Evolutionary conservation across 2,888 invertebrate genomes (phyloP), one percentile per base, ranked within the genome.

Genomic region (Heteropelma amictum): DNA sequence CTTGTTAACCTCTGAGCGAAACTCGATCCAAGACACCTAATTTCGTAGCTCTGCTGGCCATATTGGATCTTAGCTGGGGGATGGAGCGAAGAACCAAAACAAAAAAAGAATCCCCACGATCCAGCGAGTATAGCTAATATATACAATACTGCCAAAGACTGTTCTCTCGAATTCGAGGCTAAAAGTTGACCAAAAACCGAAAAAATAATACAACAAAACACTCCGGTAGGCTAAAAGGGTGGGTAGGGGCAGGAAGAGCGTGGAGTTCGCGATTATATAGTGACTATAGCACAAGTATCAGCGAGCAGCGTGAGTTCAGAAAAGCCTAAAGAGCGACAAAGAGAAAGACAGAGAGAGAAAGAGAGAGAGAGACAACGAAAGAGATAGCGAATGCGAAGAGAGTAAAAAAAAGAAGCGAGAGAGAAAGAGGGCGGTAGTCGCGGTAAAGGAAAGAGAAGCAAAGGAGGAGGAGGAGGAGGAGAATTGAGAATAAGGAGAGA

Each of bases 401-500:
- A 19, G 26, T 23, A 64, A 26, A 12, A 33, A 23, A 42, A 42
- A 33, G 40, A 40, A 51, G 45, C 30, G 42, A 73, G 51, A 35
- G 54, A 68, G 68, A 60, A 68, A 35, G 60, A 35, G 61, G 69
- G 45, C 60, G 69, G 69, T 51, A 61, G 53, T 61, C 28, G 53
- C 12, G 61, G 47, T 49, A 69, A 70, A 40, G 63, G 67, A 54
- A 51, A 53, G 45, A 64, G 69, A 54, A 19, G 40, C 51, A 47
- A 79, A 38, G 77, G 72, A 71, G 77, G 49, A 35, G 63, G 54
- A 72, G 49, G 79, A 38, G 77, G 72, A 71, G 77, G 49, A 35
- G 63, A 53, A 72, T 51, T 76, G 56, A 42, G 67, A 67, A 40
- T 51, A 45, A 65, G 69, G 67, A 61, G 65, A 60, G 63, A 64